Base-by-base conservation (phyloP, 2,113 vertebrate genomes). In the Narcine bancroftii region DNA sequence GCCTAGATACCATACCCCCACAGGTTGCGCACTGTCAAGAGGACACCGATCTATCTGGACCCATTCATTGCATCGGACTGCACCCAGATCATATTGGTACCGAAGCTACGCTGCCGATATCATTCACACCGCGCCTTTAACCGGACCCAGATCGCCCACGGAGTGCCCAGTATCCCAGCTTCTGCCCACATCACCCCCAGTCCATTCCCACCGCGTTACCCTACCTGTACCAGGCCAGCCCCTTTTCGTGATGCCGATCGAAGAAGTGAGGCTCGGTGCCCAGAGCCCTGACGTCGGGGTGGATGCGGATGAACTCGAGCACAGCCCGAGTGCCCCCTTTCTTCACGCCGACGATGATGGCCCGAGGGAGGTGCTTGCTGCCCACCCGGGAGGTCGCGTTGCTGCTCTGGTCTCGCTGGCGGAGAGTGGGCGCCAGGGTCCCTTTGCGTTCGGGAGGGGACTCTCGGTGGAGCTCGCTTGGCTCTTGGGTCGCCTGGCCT, bases 141-240 rank as follows among this genome's bases (percentile, higher is more conserved):
- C 24, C 7, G 26, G 15, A n/a, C 33, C 81, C 33, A 13, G 1
- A 50, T 2, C 15, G 56, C n/a, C n/a, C n/a, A n/a, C n/a, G n/a
- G n/a, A n/a, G n/a, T n/a, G n/a, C n/a, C n/a, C n/a, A n/a, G n/a
- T n/a, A n/a, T n/a, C n/a, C n/a, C n/a, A n/a, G n/a, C n/a, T n/a
- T 6, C 42, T 39, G 15, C 36, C 36, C 73, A 24, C 15, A 76
- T 1, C 1, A 73, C 39, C 10, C 19, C 3, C 33, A 73, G 33
- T 2, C 33, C 9, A 36, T 36, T 6, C 33, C 33, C 10, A 75
- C 10, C 6, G 2, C n/a, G n/a, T n/a, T n/a, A n/a, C n/a, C n/a
- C n/a, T 96, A 99, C 98, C 98, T 98, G 97, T 99, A 99, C 98
- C 98, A 98, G 93, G 98, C 97, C 93, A 99, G 95, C 89, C 98